phyloP scores from a whole-genome alignment of 2,113 vertebrate genomes.

The Phyllopteryx taeniolatus region DNA sequence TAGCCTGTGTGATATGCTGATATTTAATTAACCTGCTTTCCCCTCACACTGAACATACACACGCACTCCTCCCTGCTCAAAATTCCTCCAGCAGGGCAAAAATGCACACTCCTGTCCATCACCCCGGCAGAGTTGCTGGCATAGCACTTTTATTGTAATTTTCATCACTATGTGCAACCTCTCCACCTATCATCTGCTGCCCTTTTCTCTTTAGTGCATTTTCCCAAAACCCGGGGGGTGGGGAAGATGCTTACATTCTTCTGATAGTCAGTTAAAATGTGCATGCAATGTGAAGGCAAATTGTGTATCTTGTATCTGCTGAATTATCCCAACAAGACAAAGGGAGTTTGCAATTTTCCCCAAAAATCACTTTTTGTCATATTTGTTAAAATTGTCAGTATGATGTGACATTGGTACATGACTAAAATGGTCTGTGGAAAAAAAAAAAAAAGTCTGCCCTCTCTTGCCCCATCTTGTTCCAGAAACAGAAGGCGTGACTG shows the following conservation, averaged over 20 bases:
- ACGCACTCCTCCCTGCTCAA: conserved; percentile 16
- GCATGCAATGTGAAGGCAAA: no score
- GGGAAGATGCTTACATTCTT: conserved; percentile 46
- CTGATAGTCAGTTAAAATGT: no score
- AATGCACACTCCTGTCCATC: conserved; percentile 43
- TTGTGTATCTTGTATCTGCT: no score
- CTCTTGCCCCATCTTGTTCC: no score
- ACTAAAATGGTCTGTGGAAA: no score
- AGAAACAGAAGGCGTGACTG: no score
- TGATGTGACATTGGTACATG: no score
- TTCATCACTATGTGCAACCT: conserved; percentile 43
- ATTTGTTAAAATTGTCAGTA: not conserved
- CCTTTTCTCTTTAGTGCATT: conserved; percentile 28
- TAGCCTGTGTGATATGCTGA: conserved; percentile 39
- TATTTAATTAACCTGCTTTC: conserved; percentile 42
- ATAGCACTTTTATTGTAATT: conserved; percentile 47
- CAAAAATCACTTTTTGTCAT: not conserved
- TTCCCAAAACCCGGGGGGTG: not conserved
- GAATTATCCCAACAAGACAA: no score
- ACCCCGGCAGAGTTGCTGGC: conserved; percentile 31
- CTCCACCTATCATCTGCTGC: conserved; percentile 33
- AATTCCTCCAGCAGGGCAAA: conserved; percentile 38
- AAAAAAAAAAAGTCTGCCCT: no score
- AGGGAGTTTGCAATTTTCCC: no score
- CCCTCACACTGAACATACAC: conserved; percentile 5